phyloP scores from a whole-genome alignment of 2,113 vertebrate genomes.

The Gorsachius goisagi region DNA sequence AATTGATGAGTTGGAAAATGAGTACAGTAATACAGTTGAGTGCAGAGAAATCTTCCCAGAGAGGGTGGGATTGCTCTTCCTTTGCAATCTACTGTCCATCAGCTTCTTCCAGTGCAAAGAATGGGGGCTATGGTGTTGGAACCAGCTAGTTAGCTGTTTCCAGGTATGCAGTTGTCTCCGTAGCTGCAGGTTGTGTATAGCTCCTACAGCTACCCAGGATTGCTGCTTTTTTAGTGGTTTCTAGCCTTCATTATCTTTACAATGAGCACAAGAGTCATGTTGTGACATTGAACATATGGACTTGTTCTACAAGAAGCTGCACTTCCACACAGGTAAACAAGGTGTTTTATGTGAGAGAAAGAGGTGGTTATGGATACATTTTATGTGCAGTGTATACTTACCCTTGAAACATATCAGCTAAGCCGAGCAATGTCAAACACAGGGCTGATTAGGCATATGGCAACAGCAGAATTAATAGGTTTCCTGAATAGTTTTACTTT shows the following conservation, averaged over 20 bases:
- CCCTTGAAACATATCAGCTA: conserved; percentile 8
- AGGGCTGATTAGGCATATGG: neutral
- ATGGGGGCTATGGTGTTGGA: neutral
- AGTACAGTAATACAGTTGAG: neutral
- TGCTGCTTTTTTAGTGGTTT: neutral
- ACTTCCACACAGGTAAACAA: neutral
- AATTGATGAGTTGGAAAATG: neutral
- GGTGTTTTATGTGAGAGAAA: neutral
- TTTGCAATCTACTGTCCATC: neutral
- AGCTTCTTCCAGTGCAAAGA: neutral
- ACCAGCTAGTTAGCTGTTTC: neutral
- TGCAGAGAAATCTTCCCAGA: neutral
- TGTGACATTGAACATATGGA: neutral
- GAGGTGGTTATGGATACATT: neutral
- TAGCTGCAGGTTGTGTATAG: neutral
- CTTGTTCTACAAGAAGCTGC: conserved; percentile 1
- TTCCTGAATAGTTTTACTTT: neutral
- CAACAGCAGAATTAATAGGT: neutral
- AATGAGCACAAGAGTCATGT: neutral
- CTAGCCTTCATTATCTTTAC: neutral
- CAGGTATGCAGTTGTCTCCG: neutral
- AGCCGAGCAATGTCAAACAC: neutral
- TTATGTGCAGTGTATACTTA: neutral
- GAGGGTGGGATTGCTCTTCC: neutral
- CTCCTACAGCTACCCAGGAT: neutral